phyloP scores from a whole-genome alignment of 2,797 vertebrate genomes.

The Epinephelus awoara region DNA sequence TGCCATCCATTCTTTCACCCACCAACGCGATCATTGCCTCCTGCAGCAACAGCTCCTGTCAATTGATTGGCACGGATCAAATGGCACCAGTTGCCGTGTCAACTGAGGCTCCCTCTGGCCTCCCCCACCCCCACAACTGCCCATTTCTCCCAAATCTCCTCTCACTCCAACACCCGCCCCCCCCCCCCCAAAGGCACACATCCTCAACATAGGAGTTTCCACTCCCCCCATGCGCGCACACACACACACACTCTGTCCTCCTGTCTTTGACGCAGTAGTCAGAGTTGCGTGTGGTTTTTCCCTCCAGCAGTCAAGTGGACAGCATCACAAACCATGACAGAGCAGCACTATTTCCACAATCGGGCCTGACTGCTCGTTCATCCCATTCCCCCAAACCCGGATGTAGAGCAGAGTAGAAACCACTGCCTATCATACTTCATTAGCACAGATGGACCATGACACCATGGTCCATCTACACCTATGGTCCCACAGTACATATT shows the following conservation, averaged over 20 bases:
- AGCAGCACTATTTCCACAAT: slow-evolving; percentile 51
- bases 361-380: slow-evolving; percentile 32
- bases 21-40: slow-evolving; percentile 23
- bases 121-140: neutral
- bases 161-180: neutral
- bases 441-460: slow-evolving; percentile 24
- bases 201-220: slow-evolving; percentile 69
- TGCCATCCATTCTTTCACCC: slow-evolving; percentile 16
- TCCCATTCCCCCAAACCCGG: slow-evolving; percentile 12
- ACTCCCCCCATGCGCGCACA: slow-evolving; percentile 18
- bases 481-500: neutral
- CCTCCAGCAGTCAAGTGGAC: slow-evolving; percentile 57
- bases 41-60: slow-evolving; percentile 14
- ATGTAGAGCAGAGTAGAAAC: slow-evolving; percentile 52
- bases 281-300: slow-evolving; percentile 50
- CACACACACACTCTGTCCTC: slow-evolving; percentile 26
- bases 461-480: neutral
- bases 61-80: slow-evolving; percentile 60
- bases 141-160: slow-evolving; percentile 29
- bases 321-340: slow-evolving; percentile 60
- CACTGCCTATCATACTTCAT: slow-evolving; percentile 28
- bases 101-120: slow-evolving; percentile 32
- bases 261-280: slow-evolving; percentile 49
- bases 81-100: slow-evolving; percentile 49
- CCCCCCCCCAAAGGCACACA: slow-evolving; percentile 28